Conservation (phyloP, 2,113 vertebrate species). For the Cochlearius cochlearius region DNA sequence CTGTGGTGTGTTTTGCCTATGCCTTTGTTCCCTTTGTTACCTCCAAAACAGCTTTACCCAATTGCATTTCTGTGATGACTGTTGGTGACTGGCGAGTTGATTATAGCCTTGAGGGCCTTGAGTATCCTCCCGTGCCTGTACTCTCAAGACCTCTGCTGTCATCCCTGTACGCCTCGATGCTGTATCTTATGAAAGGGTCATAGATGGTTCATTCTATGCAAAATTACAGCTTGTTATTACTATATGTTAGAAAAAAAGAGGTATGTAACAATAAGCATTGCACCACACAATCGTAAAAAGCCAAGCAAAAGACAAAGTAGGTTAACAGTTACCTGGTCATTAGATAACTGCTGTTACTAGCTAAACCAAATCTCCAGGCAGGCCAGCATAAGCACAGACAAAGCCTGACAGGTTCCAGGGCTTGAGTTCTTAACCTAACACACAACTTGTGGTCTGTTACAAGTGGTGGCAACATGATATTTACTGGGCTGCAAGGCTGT, state of each 20-base stretch:
- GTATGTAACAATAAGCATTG: neutral
- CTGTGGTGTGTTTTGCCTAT: neutral
- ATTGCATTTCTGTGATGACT: neutral
- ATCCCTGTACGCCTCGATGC: neutral
- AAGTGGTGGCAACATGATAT: neutral
- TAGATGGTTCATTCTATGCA: neutral
- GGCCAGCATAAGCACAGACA: neutral
- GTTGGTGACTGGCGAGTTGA: neutral
- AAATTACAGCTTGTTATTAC: neutral
- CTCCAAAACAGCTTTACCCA: neutral
- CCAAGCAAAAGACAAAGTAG: neutral
- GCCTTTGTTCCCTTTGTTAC: neutral
- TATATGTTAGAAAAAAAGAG: neutral
- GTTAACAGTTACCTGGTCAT: neutral
- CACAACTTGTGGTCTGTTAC: neutral
- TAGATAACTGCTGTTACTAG: neutral
- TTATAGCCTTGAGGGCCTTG: neutral
- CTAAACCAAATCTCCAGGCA: neutral
- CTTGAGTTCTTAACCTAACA: neutral
- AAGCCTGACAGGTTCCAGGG: neutral
- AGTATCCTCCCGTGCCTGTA: neutral
- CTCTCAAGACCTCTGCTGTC: neutral
- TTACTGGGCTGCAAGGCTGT: neutral
- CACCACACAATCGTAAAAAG: neutral
- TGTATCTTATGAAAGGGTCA: neutral